A percentile compares a stretch with the other conserved stretches of the same genome.
phyloP scores from a whole-genome alignment of 2,113 vertebrate genomes.

The Halcyon malimbica region DNA sequence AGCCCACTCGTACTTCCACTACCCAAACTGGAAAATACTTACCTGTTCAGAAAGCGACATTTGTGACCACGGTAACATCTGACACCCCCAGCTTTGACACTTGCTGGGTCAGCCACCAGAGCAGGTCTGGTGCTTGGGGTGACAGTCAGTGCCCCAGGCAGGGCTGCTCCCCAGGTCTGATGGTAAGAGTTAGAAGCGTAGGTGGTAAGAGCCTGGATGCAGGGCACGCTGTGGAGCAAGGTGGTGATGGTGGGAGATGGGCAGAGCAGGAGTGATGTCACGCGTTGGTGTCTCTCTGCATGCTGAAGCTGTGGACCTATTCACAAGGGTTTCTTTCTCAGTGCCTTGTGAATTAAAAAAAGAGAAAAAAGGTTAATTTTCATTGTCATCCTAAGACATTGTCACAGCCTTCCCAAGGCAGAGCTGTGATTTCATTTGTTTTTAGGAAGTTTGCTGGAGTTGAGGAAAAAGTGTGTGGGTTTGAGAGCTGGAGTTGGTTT shows the following conservation, averaged over 20 bases:
- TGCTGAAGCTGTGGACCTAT: fast-evolving
- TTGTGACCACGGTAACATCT: background rate
- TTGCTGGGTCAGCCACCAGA: background rate
- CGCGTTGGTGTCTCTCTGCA: fast-evolving
- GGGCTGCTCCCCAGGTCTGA: background rate
- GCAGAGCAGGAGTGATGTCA: background rate
- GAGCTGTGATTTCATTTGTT: background rate
- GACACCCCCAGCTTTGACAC: background rate
- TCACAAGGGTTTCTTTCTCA: background rate
- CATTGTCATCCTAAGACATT: background rate
- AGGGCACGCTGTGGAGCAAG: background rate
- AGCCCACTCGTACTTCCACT: background rate
- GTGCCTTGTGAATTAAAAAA: background rate
- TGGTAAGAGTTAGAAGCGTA: background rate
- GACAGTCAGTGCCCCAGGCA: background rate
- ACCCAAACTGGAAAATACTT: background rate
- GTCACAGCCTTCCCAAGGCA: background rate
- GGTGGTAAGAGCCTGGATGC: background rate
- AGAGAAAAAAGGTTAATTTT: background rate
- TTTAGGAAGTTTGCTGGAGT: background rate
- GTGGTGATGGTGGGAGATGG: background rate
- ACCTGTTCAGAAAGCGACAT: background rate
- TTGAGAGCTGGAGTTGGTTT: background rate
- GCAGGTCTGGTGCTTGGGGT: background rate
- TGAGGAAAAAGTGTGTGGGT: background rate